Base-by-base conservation (phyloP, 2,888 invertebrate genomes). In the Rhamphomyia laevipes region DNA sequence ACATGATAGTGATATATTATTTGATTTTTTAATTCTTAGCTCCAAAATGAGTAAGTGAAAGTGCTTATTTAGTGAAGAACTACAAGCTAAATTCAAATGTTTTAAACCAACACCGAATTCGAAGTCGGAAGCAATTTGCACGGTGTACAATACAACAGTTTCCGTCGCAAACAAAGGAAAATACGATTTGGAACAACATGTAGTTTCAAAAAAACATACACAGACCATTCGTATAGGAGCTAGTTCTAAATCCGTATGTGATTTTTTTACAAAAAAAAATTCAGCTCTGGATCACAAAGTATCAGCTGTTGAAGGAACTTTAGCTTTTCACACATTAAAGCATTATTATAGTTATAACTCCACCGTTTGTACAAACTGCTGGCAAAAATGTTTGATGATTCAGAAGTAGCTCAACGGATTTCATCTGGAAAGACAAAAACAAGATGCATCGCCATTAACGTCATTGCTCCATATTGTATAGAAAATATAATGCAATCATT, bases 51-150 rank as follows among this genome's bases (percentile, higher is more conserved):
- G 40, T 17, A 40, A 40, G 17, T 21, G 40, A 18, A 40, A 40
- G 17, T 40, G 40, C 40, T 12, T 17, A 17, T 40, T 40, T 17
- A 12, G 17, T 40, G 40, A 40, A 40, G 40, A 40, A 40, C 40
- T 40, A 18, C 16, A 40, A 40, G 35, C 35, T 35, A 40, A 40
- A 18, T 40, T 17, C 18, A 40, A 16, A 18, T 40, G 40, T 40
- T 40, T 40, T 40, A 40, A 16, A 12, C 12, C 40, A 12, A 40
- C 40, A 40, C 17, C 16, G 12, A 40, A 40, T 12, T 40, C 48
- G 33, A 49, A 50, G 43, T 44, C 49, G 12, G 49, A 49, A 41
- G 51, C 48, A 48, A 31, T 21, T 44, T 48, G 23, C 17, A 40
- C 40, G 12, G 18, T 40, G 12, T 40, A 21, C 18, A 17, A 40